These are phyloP conservation scores for Vireo griseus DNA, from an alignment of 2,797 vertebrate species.

Conservation along the genomic window DNA sequence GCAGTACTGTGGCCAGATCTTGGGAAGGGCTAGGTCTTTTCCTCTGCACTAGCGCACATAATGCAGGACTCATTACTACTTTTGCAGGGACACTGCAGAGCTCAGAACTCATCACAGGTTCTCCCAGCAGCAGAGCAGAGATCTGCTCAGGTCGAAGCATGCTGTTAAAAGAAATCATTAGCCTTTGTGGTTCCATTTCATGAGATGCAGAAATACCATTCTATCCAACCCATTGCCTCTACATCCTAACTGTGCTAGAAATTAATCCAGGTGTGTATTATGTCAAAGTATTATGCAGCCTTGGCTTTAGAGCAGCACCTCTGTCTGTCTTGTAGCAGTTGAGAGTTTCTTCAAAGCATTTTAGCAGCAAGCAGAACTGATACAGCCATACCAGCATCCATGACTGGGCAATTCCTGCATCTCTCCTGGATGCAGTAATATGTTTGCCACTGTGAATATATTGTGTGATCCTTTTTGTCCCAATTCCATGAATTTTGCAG, in stretches of 20 bases:
- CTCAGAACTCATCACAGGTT: not conserved
- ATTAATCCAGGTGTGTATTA: not conserved
- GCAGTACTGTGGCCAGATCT: not conserved
- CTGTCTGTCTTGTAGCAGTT: not conserved
- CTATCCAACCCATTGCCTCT: fast-evolving
- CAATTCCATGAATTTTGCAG: not conserved
- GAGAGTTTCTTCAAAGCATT: not conserved
- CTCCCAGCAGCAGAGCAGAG: not conserved
- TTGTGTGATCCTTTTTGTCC: not conserved
- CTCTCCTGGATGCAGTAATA: not conserved
- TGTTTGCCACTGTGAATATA: not conserved
- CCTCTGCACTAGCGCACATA: not conserved
- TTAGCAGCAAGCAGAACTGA: not conserved
- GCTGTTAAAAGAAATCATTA: not conserved
- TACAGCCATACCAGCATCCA: not conserved
- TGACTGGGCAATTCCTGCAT: not conserved
- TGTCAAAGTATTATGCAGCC: not conserved
- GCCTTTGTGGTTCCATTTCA: not conserved
- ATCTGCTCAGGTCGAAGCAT: not conserved
- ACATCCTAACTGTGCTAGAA: not conserved
- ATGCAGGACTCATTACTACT: not conserved
- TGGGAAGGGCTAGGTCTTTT: not conserved
- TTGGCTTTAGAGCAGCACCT: not conserved
- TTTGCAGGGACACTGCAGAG: not conserved
- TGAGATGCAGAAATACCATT: not conserved